These are phyloP conservation scores for Crossocerus cetratus DNA, from an alignment of 2,888 invertebrate species.

Conservation along the genomic window DNA sequence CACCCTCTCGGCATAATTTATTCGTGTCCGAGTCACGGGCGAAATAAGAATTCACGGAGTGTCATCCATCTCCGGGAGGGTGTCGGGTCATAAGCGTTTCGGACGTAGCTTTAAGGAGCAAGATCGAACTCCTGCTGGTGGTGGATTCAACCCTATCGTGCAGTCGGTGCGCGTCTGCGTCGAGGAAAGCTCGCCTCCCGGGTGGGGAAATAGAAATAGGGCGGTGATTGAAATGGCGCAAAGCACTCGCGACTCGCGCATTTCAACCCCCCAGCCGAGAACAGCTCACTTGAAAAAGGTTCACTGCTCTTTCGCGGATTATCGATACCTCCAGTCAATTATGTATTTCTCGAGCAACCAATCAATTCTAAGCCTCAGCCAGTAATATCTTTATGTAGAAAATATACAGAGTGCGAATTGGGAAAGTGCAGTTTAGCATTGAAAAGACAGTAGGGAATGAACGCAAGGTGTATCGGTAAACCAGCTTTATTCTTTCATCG, in stretches of 20 bases:
- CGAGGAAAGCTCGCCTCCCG: constrained; percentile 7
- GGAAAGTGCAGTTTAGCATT: neutral
- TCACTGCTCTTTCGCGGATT: too few species aligned
- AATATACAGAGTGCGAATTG: neutral
- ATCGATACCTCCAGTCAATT: too few species aligned
- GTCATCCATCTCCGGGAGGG: neutral
- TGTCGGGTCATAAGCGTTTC: neutral
- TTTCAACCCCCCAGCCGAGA: neutral
- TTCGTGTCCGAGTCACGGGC: too few species aligned
- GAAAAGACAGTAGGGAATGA: neutral
- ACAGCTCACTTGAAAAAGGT: neutral
- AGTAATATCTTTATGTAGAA: too few species aligned
- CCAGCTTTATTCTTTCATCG: constrained; percentile 54
- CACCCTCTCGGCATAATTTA: too few species aligned
- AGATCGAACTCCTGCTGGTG: constrained; percentile 10
- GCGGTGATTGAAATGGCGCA: constrained; percentile 11
- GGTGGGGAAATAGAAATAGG: constrained; percentile 10
- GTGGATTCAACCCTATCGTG: neutral
- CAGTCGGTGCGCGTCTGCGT: constrained; percentile 34
- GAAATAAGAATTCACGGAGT: too few species aligned
- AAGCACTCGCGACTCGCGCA: neutral
- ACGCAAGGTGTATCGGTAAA: constrained; percentile 42
- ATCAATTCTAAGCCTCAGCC: too few species aligned
- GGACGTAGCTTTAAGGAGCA: neutral
- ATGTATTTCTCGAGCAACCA: too few species aligned